Conservation (phyloP, 2,888 invertebrate genomes). For the Leptinotarsa peninsularis region DNA sequence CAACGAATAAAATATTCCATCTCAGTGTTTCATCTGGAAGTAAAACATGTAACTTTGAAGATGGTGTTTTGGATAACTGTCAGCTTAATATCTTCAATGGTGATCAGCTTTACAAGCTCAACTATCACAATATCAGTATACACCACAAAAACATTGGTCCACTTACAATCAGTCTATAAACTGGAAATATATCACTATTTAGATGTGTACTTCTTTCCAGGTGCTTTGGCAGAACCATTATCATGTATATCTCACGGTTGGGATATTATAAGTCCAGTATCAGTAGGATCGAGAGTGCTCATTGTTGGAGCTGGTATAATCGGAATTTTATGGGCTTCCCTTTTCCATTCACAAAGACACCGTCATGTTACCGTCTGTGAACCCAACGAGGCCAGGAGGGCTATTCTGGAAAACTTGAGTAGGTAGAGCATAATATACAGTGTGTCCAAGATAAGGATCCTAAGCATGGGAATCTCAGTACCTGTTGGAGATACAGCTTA, state of each 20-base stretch:
- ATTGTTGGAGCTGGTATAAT: slow-evolving; percentile 79
- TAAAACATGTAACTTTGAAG: too few species aligned
- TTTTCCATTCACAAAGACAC: slow-evolving; percentile 76
- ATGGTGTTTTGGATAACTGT: too few species aligned
- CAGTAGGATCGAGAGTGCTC: slow-evolving; percentile 72
- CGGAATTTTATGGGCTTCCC: slow-evolving; percentile 75
- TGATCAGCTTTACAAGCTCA: too few species aligned
- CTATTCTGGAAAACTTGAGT: slow-evolving; percentile 69
- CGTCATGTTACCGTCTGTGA: slow-evolving; percentile 77
- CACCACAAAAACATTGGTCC: too few species aligned
- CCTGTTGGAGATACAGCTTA: too few species aligned
- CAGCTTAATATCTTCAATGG: too few species aligned
- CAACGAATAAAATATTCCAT: too few species aligned
- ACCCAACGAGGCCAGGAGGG: slow-evolving; percentile 69
- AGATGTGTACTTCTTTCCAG: slow-evolving; percentile 59
- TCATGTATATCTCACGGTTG: slow-evolving; percentile 78
- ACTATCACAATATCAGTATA: too few species aligned
- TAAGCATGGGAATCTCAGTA: too few species aligned
- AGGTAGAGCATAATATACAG: slow-evolving; percentile 27
- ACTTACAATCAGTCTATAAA: background rate
- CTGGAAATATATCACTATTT: background rate
- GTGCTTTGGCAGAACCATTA: slow-evolving; percentile 75
- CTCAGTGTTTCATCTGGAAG: too few species aligned
- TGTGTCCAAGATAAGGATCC: too few species aligned
- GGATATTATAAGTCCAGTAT: slow-evolving; percentile 72